Conservation (phyloP, 2,797 vertebrate genomes). For the Sebastes oblongus region DNA sequence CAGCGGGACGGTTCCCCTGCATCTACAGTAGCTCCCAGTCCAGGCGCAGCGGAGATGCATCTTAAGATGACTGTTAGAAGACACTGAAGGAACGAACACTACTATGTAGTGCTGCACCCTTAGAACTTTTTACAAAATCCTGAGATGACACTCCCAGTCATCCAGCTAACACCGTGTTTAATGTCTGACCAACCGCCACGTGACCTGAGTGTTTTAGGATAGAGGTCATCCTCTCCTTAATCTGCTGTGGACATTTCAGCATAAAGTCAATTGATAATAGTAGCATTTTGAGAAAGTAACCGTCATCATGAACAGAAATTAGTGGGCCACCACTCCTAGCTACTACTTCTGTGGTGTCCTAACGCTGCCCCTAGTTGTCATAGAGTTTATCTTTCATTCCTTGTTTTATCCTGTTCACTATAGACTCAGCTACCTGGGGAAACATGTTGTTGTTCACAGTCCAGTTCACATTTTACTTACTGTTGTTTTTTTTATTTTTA, state of each 20-base stretch:
- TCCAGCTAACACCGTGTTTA: conserved; percentile 28
- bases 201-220: conserved; percentile 33
- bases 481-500: conserved; percentile 49
- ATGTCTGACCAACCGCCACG: conserved; percentile 39
- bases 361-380: conserved; percentile 51
- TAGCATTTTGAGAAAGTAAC: conserved; percentile 51
- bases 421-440: conserved; percentile 48
- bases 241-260: conserved; percentile 42
- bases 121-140: conserved; percentile 49
- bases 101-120: conserved; percentile 82
- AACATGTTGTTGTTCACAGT: conserved; percentile 45
- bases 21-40: conserved; percentile 77
- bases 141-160: conserved; percentile 41
- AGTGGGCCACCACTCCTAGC: conserved; percentile 40
- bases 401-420: conserved; percentile 63
- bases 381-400: conserved; percentile 53
- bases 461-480: conserved; percentile 54
- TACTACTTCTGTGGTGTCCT: conserved; percentile 42
- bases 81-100: conserved; percentile 74
- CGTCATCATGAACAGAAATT: conserved; percentile 47
- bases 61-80: conserved; percentile 59
- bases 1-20: conserved; percentile 70
- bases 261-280: conserved; percentile 42
- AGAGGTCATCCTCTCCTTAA: conserved; percentile 31
- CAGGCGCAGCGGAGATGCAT: conserved; percentile 53